Conservation (phyloP, 2,888 invertebrate genomes). For the Clostera curtula region DNA sequence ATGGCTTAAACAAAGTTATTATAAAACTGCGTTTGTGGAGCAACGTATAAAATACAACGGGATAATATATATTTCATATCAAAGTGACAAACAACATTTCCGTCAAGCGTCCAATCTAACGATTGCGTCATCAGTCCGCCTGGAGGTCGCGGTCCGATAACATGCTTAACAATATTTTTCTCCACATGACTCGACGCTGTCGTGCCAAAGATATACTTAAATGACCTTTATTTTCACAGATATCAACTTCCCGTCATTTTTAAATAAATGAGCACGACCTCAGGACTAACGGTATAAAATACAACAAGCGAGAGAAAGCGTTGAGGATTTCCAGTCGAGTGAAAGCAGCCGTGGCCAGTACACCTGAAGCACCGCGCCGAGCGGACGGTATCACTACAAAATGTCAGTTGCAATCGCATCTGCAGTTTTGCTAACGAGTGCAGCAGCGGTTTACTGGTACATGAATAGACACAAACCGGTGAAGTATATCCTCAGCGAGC, state of each 20-base stretch:
- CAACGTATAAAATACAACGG: not conserved
- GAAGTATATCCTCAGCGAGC: constrained; percentile 65
- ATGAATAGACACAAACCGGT: constrained; percentile 72
- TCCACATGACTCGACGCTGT: constrained; percentile 1
- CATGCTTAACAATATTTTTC: constrained; percentile 20
- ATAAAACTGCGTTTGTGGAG: constrained; percentile 11
- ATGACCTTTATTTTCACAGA: constrained; percentile 15
- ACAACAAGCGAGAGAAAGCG: constrained; percentile 64
- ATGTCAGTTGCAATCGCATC: constrained; percentile 49
- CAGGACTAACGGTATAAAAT: constrained; percentile 59
- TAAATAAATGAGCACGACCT: constrained; percentile 23
- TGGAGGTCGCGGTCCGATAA: constrained; percentile 33
- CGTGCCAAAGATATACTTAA: not conserved
- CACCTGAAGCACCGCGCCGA: constrained; percentile 43
- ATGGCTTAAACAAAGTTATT: constrained; percentile 15
- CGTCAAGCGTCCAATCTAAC: constrained; percentile 15
- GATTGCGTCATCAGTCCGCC: constrained; percentile 33
- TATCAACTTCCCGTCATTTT: constrained; percentile 13
- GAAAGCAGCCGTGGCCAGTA: constrained; percentile 57
- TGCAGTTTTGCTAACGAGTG: constrained; percentile 37
- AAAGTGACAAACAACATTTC: no score
- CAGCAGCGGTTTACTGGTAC: constrained; percentile 55
- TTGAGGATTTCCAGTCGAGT: constrained; percentile 55
- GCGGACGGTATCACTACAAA: constrained; percentile 49
- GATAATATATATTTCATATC: not conserved